These are phyloP conservation scores for Spodoptera litura DNA, from an alignment of 1,140 invertebrate species.

Conservation along the genomic window DNA sequence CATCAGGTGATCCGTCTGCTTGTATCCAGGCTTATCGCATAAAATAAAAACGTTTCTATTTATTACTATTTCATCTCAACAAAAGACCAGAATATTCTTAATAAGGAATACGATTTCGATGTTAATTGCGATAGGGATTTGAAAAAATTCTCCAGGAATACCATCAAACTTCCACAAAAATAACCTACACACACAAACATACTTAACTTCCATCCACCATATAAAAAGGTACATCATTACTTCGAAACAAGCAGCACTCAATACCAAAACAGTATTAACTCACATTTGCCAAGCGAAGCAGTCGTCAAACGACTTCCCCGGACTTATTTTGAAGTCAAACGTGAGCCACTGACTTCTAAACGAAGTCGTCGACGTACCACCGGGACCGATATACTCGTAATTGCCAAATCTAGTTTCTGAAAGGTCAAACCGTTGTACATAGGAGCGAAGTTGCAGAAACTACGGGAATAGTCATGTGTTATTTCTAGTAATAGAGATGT, in stretches of 20 bases:
- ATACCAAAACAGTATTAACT: conserved; percentile 3
- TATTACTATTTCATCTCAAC: too few species aligned
- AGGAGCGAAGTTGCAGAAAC: not conserved
- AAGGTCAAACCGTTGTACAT: not conserved
- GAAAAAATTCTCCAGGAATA: not conserved
- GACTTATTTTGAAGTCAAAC: conserved; percentile 41
- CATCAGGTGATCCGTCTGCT: too few species aligned
- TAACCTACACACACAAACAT: not conserved
- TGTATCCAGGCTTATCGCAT: too few species aligned
- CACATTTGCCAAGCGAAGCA: not conserved
- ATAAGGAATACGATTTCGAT: conserved; percentile 3
- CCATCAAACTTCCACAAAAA: not conserved
- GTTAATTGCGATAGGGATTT: conserved; percentile 13
- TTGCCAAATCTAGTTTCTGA: conserved; percentile 34
- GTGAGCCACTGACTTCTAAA: conserved; percentile 7
- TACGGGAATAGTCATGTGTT: not conserved
- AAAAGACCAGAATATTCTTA: conserved; percentile 6
- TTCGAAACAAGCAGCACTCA: not conserved
- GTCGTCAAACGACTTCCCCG: conserved; percentile 21
- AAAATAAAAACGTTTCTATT: too few species aligned
- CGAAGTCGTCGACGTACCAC: conserved; percentile 1
- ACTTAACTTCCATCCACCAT: not conserved
- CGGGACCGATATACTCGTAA: conserved; percentile 37
- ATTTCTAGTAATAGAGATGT: not conserved
- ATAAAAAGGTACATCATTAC: not conserved